A percentile compares a stretch with the other conserved stretches of the same genome.
phyloP scores from a whole-genome alignment of 1,140 invertebrate species.

The Epicauta chinensis region DNA sequence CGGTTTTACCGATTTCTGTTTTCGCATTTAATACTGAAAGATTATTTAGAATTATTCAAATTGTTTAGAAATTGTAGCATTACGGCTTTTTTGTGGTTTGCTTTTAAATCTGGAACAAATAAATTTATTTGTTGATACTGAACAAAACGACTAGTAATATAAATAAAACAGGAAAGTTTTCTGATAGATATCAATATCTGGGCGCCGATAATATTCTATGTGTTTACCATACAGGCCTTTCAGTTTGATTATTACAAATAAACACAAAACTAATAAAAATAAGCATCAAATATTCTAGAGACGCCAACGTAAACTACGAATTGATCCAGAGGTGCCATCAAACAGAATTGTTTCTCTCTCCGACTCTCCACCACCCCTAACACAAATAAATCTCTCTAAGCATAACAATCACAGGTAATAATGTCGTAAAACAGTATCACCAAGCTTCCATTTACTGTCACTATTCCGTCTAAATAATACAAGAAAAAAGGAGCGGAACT shows the following conservation, averaged over 20 bases:
- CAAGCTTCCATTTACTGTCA: slow-evolving; percentile 32
- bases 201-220: neutral
- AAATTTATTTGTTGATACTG: no score
- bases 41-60: neutral
- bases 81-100: no score
- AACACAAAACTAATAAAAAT: slow-evolving; percentile 8
- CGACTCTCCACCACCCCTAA: slow-evolving; percentile 14
- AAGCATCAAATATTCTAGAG: neutral
- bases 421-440: slow-evolving; percentile 38
- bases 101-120: no score
- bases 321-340: slow-evolving; percentile 8
- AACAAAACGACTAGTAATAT: no score
- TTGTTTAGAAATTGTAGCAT: no score
- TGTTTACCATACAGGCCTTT: slow-evolving; percentile 6
- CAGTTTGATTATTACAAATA: slow-evolving; percentile 8
- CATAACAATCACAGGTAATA: slow-evolving; percentile 44
- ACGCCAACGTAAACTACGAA: neutral
- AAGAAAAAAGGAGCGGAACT: slow-evolving; percentile 17
- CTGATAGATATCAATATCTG: no score
- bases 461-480: slow-evolving; percentile 25
- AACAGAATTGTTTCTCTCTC: no score
- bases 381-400: slow-evolving; percentile 34
- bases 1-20: slow-evolving; percentile 8
- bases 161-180: no score
- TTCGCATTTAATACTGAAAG: neutral